These are phyloP conservation scores for Darevskia mixta DNA, from an alignment of 2,797 vertebrate species.

Conservation along the genomic window DNA sequence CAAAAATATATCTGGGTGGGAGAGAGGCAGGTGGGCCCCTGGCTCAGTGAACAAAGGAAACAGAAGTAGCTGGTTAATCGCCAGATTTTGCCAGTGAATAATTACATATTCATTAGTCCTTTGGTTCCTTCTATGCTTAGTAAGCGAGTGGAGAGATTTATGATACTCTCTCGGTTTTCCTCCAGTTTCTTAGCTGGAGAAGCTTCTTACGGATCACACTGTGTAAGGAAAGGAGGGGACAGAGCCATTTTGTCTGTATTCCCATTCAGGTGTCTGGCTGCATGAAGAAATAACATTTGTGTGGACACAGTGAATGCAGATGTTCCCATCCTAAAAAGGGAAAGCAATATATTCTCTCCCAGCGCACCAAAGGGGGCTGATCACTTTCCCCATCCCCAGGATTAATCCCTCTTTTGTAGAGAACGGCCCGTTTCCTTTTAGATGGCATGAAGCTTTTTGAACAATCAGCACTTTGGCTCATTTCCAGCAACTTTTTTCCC, in stretches of 20 bases:
- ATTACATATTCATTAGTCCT: constrained; percentile 60
- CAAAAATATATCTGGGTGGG: constrained; percentile 69
- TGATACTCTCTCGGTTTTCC: neutral
- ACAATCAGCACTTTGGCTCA: neutral
- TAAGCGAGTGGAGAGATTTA: constrained; percentile 24
- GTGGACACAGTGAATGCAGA: neutral
- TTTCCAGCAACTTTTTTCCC: neutral
- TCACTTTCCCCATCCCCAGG: neutral
- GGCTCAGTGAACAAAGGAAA: constrained; percentile 64
- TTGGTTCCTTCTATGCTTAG: constrained; percentile 49
- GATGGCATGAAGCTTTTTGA: neutral
- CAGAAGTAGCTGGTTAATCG: constrained; percentile 69
- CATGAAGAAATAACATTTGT: neutral
- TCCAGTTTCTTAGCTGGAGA: constrained; percentile 38
- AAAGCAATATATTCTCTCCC: neutral
- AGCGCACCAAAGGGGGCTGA: neutral
- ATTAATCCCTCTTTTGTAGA: neutral
- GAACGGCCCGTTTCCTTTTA: neutral
- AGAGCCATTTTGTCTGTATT: neutral
- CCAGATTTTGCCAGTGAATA: constrained; percentile 69
- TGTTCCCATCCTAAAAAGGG: neutral
- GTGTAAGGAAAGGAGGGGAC: neutral
- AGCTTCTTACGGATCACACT: constrained; percentile 2
- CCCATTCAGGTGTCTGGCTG: neutral
- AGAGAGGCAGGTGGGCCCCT: constrained; percentile 65